Evolutionary conservation across 2,797 vertebrate genomes (phyloP).

Genomic region (Scleropages formosus): DNA sequence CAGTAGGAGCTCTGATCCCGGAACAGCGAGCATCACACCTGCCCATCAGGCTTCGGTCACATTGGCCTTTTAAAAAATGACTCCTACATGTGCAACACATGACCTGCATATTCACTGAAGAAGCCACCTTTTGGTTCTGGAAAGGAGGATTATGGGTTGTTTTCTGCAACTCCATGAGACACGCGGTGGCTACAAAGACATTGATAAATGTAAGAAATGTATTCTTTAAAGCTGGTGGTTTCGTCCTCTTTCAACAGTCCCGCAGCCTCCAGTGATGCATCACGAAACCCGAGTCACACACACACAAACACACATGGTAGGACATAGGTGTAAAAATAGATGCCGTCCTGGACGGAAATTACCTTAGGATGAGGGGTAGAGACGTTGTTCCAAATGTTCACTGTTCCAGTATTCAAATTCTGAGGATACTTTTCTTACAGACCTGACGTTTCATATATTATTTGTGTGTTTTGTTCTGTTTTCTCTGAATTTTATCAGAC

Average conservation of each 20-base stretch:
- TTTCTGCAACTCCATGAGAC: too few relatives aligned
- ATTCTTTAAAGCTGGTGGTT: background rate
- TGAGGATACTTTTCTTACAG: slow-evolving; percentile 64
- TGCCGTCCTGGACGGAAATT: slow-evolving; percentile 49
- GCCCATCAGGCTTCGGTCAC: background rate
- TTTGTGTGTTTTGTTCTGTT: slow-evolving; percentile 60
- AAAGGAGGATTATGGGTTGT: too few relatives aligned
- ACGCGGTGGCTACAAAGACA: too few relatives aligned
- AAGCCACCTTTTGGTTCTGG: too few relatives aligned
- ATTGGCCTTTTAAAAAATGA: background rate
- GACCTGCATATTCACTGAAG: too few relatives aligned
- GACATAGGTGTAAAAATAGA: slow-evolving; percentile 49
- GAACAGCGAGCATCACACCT: too few relatives aligned
- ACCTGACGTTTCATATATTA: slow-evolving; percentile 68
- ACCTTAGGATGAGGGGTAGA: slow-evolving; percentile 46
- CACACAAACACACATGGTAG: slow-evolving; percentile 28
- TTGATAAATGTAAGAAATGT: background rate
- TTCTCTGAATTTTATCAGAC: slow-evolving; percentile 86
- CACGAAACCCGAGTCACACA: slow-evolving; percentile 36
- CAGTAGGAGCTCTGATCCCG: too few relatives aligned
- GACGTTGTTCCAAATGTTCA: slow-evolving; percentile 54
- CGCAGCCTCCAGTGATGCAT: background rate
- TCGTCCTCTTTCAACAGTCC: background rate
- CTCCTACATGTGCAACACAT: background rate
- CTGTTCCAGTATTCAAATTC: slow-evolving; percentile 74